These are phyloP conservation scores for Suncus etruscus DNA, from an alignment of 2,113 vertebrate species.

Conservation along the genomic window DNA sequence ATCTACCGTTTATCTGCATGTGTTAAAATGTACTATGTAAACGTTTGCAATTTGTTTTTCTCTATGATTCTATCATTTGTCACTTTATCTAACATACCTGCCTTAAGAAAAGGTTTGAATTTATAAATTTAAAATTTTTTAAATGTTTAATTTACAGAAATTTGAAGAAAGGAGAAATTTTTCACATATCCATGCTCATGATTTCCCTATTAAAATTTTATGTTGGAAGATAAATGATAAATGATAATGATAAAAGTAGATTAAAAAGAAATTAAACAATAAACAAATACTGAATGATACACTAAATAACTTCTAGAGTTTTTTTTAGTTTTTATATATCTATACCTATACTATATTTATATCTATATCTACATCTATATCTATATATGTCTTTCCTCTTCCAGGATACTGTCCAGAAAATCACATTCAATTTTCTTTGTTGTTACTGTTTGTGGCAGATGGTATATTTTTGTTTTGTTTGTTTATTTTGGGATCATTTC, in stretches of 20 bases:
- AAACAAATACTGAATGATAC: background rate
- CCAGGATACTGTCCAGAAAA: background rate
- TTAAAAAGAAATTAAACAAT: background rate
- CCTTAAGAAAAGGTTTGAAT: background rate
- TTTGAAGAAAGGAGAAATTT: background rate
- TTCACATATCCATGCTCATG: no score
- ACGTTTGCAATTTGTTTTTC: background rate
- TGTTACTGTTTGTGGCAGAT: no score
- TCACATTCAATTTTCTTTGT: background rate
- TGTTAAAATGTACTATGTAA: slow-evolving; percentile 24
- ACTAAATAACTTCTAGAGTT: background rate
- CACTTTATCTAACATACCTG: background rate
- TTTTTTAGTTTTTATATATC: background rate
- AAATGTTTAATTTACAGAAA: background rate
- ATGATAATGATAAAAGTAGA: no score
- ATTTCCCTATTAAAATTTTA: background rate
- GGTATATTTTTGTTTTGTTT: no score
- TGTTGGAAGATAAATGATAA: no score
- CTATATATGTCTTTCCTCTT: background rate
- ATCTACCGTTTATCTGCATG: background rate
- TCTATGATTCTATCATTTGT: background rate
- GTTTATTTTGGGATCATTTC: no score
- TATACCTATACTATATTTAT: background rate
- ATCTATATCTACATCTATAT: background rate
- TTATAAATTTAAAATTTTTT: background rate